phyloP scores from a whole-genome alignment of 2,888 invertebrate species.

The Cabera pusaria region DNA sequence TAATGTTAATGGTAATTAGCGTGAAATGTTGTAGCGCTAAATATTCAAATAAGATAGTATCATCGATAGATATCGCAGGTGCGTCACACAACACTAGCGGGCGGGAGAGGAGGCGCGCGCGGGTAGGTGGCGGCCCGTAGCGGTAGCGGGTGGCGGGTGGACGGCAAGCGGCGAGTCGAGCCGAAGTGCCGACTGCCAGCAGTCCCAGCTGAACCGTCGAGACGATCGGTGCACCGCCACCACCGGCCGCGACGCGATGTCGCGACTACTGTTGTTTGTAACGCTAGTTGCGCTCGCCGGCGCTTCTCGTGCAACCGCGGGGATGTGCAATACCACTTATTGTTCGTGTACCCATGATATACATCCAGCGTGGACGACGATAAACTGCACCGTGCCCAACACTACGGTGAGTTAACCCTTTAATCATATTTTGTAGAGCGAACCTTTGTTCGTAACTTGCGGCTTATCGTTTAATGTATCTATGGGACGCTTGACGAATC shows the following conservation, averaged over 20 bases:
- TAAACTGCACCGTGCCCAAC: conserved; percentile 85
- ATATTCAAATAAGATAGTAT: conserved; percentile 48
- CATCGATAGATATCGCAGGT: conserved; percentile 60
- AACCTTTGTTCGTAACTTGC: conserved; percentile 11
- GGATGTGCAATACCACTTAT: conserved; percentile 77
- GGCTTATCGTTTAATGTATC: conserved; percentile 8
- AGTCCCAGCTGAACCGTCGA: conserved; percentile 9
- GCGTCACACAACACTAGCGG: conserved; percentile 54
- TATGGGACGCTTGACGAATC: conserved; percentile 17
- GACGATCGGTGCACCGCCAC: conserved; percentile 53
- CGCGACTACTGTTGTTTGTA: conserved; percentile 65
- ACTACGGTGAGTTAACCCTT: conserved; percentile 74
- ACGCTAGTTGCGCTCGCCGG: conserved; percentile 78
- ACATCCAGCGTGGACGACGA: conserved; percentile 83
- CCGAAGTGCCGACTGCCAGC: conserved; percentile 14
- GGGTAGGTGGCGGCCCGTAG: conserved; percentile 7
- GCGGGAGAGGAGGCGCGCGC: conserved; percentile 12
- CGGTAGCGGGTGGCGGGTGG: conserved; percentile 4
- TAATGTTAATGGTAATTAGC: conserved; percentile 33
- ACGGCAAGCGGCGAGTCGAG: conserved; percentile 16
- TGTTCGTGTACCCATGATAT: conserved; percentile 84
- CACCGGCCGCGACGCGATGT: conserved; percentile 69
- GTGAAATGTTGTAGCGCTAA: conserved; percentile 35
- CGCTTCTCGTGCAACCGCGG: conserved; percentile 41
- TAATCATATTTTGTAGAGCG: not conserved